Evolutionary conservation across 2,797 vertebrate genomes (phyloP), one percentile per base, ranked within the genome.

Genomic region (Crenichthys baileyi): DNA sequence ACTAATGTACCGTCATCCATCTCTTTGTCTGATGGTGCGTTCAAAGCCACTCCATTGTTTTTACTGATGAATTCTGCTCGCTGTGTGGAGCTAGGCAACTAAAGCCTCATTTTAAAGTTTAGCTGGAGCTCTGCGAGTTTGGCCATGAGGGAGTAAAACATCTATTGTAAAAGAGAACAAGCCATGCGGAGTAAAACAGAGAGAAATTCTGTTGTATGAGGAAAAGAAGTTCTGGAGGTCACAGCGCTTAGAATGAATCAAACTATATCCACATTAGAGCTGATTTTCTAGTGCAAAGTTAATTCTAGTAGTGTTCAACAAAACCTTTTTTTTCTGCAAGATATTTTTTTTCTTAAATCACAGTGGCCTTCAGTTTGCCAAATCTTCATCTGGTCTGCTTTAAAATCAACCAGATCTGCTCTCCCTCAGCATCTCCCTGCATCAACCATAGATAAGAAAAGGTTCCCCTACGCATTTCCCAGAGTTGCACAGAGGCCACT

Each of bases 401-500:
- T 75, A 70, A 84, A 80, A 78, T 82, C 75, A 81, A 83, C 46
- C 79, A 82, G 51, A 84, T 82, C 72, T 56, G 76, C 41, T 46
- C 68, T 89, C 70, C 65, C 53, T 75, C 70, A 71, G 75, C 15
- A 24, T 73, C 77, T 83, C 73, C 24, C 61, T 15, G 53, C 13
- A 29, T 9, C 70, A 48, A 78, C 71, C 9, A 81, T 51, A 80
- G 72, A 85, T 81, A 73, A 39, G 71, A 81, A 86, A 77, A 87
- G 89, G 87, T 87, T 92, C 87, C 89, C 87, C 87, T 89, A 90
- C 86, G 82, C 89, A 65, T 83, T 87, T 89, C 84, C 83, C 86
- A 86, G 79, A 91, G 88, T 87, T 84, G 79, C 73, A 82, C 58
- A 55, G 74, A 87, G 85, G 84, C 88, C 90, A 90, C 91, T 89